These are phyloP conservation scores for Scarus forsteni DNA, from an alignment of 2,797 vertebrate genomes.

Conservation along the genomic window DNA sequence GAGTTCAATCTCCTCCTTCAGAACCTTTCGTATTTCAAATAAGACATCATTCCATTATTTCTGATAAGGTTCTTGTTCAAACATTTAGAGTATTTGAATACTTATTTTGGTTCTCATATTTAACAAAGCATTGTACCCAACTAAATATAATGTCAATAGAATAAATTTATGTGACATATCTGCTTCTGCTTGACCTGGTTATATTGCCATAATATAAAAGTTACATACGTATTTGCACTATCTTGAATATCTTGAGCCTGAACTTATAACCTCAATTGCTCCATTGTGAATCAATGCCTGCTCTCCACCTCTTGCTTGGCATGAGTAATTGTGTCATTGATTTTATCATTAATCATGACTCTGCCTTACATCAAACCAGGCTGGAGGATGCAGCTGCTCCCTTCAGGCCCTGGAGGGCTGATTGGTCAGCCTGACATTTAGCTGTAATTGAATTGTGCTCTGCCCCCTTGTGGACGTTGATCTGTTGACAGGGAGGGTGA, in stretches of 20 bases:
- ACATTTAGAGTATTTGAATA: too few species aligned
- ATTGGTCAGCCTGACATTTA: conserved; percentile 47
- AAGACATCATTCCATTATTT: too few species aligned
- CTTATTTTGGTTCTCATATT: too few species aligned
- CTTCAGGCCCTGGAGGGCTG: conserved; percentile 42
- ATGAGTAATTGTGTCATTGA: conserved; percentile 14
- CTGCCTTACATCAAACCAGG: conserved; percentile 17
- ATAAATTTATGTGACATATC: too few species aligned
- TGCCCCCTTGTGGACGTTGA: conserved; percentile 82
- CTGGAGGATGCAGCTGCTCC: conserved; percentile 23
- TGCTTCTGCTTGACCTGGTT: too few species aligned
- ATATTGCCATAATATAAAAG: too few species aligned
- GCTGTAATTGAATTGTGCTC: conserved; percentile 71
- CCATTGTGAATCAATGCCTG: background rate
- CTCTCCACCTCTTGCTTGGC: background rate
- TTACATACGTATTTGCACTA: too few species aligned
- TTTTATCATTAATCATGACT: conserved; percentile 18
- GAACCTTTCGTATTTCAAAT: too few species aligned
- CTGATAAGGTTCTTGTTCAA: too few species aligned
- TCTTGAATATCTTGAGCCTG: background rate
- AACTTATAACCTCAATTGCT: background rate
- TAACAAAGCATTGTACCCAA: too few species aligned
- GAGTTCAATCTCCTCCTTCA: too few species aligned
- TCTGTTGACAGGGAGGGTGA: conserved; percentile 38
- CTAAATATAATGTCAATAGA: too few species aligned